Evolutionary conservation across 2,888 invertebrate genomes (phyloP).

Genomic region (Lordiphosa andalusiaca): DNA sequence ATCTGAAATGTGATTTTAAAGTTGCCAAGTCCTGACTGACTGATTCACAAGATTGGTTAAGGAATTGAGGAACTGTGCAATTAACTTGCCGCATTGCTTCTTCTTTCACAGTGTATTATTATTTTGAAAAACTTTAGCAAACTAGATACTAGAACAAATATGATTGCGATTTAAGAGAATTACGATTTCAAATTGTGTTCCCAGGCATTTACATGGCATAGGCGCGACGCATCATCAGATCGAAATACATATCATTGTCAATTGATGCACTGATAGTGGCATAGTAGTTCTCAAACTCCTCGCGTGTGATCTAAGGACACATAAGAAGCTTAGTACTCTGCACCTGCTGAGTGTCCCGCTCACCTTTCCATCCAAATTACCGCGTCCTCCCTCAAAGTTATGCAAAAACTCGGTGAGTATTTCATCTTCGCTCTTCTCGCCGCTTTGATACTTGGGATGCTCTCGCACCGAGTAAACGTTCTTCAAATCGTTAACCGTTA

Average conservation of each 20-base stretch:
- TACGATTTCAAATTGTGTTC: neutral
- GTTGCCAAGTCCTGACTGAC: too few species aligned
- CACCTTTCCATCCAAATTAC: constrained; percentile 88
- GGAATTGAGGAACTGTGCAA: too few species aligned
- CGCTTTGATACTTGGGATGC: constrained; percentile 92
- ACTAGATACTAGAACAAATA: constrained; percentile 40
- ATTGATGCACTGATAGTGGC: constrained; percentile 96
- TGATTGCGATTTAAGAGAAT: constrained; percentile 22
- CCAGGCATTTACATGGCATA: constrained; percentile 87
- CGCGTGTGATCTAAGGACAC: constrained; percentile 89
- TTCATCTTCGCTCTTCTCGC: constrained; percentile 92
- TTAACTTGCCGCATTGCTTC: too few species aligned
- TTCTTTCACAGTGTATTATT: constrained; percentile 34
- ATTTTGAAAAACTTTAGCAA: constrained; percentile 26
- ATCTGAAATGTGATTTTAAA: too few species aligned
- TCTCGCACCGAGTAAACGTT: constrained; percentile 90
- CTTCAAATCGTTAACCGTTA: constrained; percentile 88
- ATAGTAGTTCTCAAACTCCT: constrained; percentile 97
- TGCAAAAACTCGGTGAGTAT: constrained; percentile 90
- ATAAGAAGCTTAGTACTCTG: neutral
- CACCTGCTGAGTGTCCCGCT: neutral
- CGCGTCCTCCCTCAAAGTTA: constrained; percentile 88
- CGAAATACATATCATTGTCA: constrained; percentile 96
- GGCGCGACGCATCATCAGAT: constrained; percentile 96
- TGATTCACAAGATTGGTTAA: too few species aligned